Conservation (phyloP, 1,140 invertebrate genomes). For the Conus betulinus region DNA sequence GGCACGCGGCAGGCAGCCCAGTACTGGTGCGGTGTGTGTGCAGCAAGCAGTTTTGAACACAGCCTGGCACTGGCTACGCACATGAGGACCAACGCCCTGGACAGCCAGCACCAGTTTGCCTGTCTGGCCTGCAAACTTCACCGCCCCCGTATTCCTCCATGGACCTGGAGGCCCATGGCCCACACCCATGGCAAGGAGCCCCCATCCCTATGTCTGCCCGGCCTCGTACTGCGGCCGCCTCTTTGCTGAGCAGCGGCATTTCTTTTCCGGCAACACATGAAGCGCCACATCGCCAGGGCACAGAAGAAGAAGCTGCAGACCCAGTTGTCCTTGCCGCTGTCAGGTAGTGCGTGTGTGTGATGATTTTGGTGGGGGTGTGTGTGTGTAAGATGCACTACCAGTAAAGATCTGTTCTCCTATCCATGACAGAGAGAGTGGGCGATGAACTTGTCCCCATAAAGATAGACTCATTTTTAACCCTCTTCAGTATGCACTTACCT, state of each 20-base stretch:
- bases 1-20: slow-evolving; percentile 7
- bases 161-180: slow-evolving; percentile 30
- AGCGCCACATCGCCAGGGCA: slow-evolving; percentile 31
- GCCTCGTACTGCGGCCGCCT: slow-evolving; percentile 46
- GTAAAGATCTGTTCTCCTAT: no score
- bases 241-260: slow-evolving; percentile 46
- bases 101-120: slow-evolving; percentile 14
- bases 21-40: slow-evolving; percentile 15
- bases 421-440: no score
- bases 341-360: no score
- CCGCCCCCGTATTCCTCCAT: neutral
- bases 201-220: slow-evolving; percentile 44
- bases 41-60: slow-evolving; percentile 3
- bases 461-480: no score
- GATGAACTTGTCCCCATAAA: no score
- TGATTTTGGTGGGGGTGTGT: no score
- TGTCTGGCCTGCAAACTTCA: slow-evolving; percentile 27
- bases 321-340: no score
- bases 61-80: neutral
- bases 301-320: slow-evolving; percentile 5
- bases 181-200: slow-evolving; percentile 27
- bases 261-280: slow-evolving; percentile 49
- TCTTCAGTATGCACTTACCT: no score
- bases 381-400: no score
- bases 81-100: neutral